phyloP scores from a whole-genome alignment of 2,888 invertebrate genomes.

The Scaptomyza caliginosa region DNA sequence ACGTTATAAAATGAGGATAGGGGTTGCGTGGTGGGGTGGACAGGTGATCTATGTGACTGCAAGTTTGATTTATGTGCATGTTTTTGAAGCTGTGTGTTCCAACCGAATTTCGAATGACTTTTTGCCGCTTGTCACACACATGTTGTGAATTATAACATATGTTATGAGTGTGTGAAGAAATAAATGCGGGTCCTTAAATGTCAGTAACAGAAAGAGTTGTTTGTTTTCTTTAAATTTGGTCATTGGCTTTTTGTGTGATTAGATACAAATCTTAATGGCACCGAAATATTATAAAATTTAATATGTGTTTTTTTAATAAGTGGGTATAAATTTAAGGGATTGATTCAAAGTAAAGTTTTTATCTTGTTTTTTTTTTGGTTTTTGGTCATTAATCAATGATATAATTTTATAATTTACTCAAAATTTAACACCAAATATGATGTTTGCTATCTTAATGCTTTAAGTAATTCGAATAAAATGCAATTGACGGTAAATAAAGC shows the following conservation, averaged over 20 bases:
- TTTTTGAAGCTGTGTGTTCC: constrained; percentile 49
- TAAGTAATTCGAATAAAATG: neutral
- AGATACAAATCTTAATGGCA: constrained; percentile 54
- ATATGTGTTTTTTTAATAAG: constrained; percentile 10
- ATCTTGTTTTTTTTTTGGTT: too few relatives aligned
- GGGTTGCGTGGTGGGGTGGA: neutral
- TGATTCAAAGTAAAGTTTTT: too few relatives aligned
- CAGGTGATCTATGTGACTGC: constrained; percentile 58
- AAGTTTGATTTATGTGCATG: constrained; percentile 61
- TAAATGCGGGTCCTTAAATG: constrained; percentile 45
- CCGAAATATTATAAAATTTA: constrained; percentile 14
- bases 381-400: neutral
- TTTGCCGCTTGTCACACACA: constrained; percentile 43
- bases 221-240: constrained; percentile 6
- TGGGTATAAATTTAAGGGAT: too few relatives aligned
- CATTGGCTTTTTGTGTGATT: constrained; percentile 26
- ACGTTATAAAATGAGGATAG: neutral
- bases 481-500: neutral
- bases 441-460: neutral
- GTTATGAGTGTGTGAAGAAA: constrained; percentile 12
- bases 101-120: constrained; percentile 51
- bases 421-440: neutral
- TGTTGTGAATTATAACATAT: constrained; percentile 47
- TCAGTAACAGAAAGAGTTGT: constrained; percentile 36
- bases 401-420: neutral